Evolutionary conservation across 2,797 vertebrate species (phyloP).

Genomic region (Sparus aurata): DNA sequence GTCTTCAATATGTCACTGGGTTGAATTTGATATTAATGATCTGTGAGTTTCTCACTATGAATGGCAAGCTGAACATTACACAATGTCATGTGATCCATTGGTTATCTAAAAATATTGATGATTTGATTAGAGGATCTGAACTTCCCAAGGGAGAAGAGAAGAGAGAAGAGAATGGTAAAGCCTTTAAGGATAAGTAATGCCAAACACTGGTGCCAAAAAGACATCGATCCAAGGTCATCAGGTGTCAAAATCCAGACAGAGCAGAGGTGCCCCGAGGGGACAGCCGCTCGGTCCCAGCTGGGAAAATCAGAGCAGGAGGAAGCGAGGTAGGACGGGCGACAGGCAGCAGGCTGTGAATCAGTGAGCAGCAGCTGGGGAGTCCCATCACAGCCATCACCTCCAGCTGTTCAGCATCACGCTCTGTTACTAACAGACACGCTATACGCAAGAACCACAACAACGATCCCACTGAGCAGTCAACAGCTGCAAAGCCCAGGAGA

Average conservation of each 20-base stretch:
- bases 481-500: slow-evolving; percentile 24
- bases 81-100: neutral
- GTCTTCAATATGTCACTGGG: too few species aligned
- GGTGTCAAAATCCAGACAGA: slow-evolving; percentile 20
- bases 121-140: neutral
- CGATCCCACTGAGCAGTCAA: slow-evolving; percentile 25
- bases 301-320: slow-evolving; percentile 19
- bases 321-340: slow-evolving; percentile 8
- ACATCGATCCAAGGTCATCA: slow-evolving; percentile 41
- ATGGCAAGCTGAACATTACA: neutral
- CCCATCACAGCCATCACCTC: slow-evolving; percentile 61
- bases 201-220: slow-evolving; percentile 31
- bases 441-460: slow-evolving; percentile 18
- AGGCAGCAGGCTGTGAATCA: slow-evolving; percentile 52
- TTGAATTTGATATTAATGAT: too few species aligned
- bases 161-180: neutral
- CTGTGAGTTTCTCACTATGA: too few species aligned
- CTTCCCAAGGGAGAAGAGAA: neutral
- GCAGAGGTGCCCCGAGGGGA: slow-evolving; percentile 31
- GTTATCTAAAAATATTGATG: neutral
- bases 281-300: slow-evolving; percentile 48
- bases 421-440: slow-evolving; percentile 33
- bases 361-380: slow-evolving; percentile 61
- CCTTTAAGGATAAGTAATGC: neutral
- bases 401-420: slow-evolving; percentile 67